These are phyloP conservation scores for Chiloscyllium punctatum DNA, from an alignment of 2,797 vertebrate genomes.

Conservation along the genomic window DNA sequence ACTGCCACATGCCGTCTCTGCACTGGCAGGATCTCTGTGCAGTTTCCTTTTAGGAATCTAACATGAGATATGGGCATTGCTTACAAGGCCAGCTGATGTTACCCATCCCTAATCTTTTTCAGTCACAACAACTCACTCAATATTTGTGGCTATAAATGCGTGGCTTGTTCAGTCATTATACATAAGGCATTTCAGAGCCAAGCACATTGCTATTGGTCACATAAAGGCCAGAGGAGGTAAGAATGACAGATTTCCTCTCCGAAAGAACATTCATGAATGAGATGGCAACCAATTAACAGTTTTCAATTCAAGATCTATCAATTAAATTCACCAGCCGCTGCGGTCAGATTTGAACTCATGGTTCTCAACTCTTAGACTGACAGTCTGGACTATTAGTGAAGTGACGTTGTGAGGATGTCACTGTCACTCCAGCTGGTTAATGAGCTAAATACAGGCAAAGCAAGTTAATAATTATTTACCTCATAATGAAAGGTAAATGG, in stretches of 20 bases:
- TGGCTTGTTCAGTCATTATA: neutral
- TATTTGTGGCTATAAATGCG: neutral
- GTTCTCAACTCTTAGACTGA: no score
- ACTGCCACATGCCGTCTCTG: neutral
- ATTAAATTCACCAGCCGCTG: no score
- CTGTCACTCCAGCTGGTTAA: no score
- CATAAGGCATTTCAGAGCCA: neutral
- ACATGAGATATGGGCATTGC: neutral
- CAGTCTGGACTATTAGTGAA: no score
- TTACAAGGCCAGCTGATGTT: neutral
- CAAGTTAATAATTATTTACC: no score
- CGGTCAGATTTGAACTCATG: no score
- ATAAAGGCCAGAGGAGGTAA: neutral
- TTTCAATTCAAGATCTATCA: no score
- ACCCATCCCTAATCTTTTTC: neutral
- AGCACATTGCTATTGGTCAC: neutral
- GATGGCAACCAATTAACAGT: no score
- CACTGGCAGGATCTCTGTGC: neutral
- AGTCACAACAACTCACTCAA: neutral
- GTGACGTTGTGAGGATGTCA: no score
- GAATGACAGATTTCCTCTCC: neutral
- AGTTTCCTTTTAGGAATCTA: neutral
- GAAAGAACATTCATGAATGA: no score
- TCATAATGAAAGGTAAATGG: no score
- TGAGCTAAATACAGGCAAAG: no score